Evolutionary conservation across 2,888 invertebrate species (phyloP), one percentile per base, ranked within the genome.

Genomic region (Apoderus coryli): DNA sequence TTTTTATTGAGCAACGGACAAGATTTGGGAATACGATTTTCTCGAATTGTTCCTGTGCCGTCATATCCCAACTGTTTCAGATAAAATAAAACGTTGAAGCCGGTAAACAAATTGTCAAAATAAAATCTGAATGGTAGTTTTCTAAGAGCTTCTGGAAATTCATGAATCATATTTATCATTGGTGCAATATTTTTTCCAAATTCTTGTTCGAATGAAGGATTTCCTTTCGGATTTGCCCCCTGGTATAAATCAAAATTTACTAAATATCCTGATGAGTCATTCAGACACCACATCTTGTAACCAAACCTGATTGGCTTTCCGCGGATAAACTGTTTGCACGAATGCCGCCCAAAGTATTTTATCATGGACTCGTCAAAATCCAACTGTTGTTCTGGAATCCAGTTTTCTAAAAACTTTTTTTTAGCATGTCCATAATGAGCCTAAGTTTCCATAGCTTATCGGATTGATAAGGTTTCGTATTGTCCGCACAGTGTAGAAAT

Each of bases 181-280:
- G 38, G 34, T 19, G 33, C 34, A n/a, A 16, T 22, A 33, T 16
- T 25, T 28, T 30, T 40, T 14, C 37, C 35, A 29, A 35, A 39
- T 16, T 25, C 16, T 15, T 16, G 9, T 25, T 34, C 34, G 13
- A 29, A 27, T 10, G 13, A 16, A 25, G 16, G 14, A 27, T 25
- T n/a, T n/a, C n/a, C n/a, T n/a, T n/a, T n/a, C n/a, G 31, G 36
- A 35, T 40, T 36, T 40, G 41, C 44, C 10, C 46, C 42, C 37
- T 50, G 46, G 33, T 47, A 49, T 25, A 50, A 12, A 28, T 50
- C 44, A 39, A 48, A 49, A 36, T 49, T 43, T 15, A 48, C 36
- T 9, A 51, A 33, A 35, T 50, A 49, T 4, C 45, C 48, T 25
- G 27, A 16, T 12, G 16, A 27, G 12, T 41, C 37, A 36, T 47